A percentile compares a stretch with the other conserved stretches of the same genome.
phyloP scores from a whole-genome alignment of 1,140 invertebrate species.

The Trissolcus basalis region DNA sequence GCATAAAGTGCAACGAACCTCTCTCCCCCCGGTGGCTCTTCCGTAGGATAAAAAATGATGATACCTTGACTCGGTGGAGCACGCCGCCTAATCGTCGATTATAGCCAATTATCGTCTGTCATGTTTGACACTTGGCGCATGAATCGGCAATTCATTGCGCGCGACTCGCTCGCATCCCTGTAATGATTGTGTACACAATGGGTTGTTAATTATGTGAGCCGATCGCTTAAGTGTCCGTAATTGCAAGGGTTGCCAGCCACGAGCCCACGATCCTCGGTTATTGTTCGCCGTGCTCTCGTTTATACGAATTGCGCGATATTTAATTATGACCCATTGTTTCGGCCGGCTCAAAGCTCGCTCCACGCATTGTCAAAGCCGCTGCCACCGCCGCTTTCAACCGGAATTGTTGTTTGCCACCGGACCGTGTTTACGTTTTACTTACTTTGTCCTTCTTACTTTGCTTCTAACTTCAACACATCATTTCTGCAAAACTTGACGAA shows the following conservation, averaged over 20 bases:
- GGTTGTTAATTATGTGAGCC: conserved; percentile 44
- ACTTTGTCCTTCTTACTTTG: too few species aligned
- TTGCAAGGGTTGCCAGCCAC: conserved; percentile 30
- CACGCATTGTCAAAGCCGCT: conserved; percentile 17
- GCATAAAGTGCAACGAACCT: conserved; percentile 74
- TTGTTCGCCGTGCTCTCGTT: conserved; percentile 24
- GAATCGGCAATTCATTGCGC: conserved; percentile 25
- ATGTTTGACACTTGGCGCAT: conserved; percentile 26
- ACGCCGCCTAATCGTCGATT: conserved; percentile 44
- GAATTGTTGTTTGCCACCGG: conserved; percentile 12
- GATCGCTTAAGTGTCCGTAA: conserved; percentile 39
- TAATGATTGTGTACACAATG: conserved; percentile 40
- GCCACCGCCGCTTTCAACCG: neutral
- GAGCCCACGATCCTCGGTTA: conserved; percentile 23
- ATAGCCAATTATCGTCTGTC: conserved; percentile 28
- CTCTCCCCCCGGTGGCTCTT: conserved; percentile 61
- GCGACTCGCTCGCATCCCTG: conserved; percentile 11
- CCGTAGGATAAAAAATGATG: conserved; percentile 73
- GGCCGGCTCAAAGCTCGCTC: neutral
- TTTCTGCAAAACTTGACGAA: too few species aligned
- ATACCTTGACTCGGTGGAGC: conserved; percentile 46
- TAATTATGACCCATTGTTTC: conserved; percentile 38
- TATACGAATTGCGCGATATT: conserved; percentile 41
- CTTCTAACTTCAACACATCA: too few species aligned
- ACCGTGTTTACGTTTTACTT: conserved; percentile 3